A percentile compares a stretch with the other conserved stretches of the same genome.
Evolutionary conservation across 2,797 vertebrate species (phyloP).

Genomic region (Anguilla anguilla): DNA sequence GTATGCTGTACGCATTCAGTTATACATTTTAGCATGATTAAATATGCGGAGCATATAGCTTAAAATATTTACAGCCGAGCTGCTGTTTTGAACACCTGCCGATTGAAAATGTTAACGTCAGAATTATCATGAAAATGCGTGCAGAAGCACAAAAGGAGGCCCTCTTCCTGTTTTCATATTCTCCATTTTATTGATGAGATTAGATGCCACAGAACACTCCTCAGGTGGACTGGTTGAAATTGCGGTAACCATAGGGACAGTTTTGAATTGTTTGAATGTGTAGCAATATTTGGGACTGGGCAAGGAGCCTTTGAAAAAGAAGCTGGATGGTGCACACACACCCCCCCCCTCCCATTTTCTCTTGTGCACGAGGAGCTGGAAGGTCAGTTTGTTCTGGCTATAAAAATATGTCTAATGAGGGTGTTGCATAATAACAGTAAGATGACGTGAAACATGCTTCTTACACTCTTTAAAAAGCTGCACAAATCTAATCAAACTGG

Average conservation of each 20-base stretch:
- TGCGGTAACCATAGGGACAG: not conserved
- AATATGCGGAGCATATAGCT: not conserved
- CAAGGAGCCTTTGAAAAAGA: not conserved
- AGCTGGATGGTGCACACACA: not conserved
- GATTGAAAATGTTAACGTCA: not conserved
- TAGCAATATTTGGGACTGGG: not conserved
- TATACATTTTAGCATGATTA: not conserved
- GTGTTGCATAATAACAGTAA: not conserved
- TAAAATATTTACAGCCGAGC: not conserved
- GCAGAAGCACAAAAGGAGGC: not conserved
- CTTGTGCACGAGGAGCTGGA: not conserved
- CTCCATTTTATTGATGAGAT: not conserved
- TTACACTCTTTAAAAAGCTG: not conserved
- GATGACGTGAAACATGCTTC: not conserved
- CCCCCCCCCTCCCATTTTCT: not conserved
- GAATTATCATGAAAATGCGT: not conserved
- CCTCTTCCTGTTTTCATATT: not conserved
- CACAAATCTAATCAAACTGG: not conserved
- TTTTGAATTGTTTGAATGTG: not conserved
- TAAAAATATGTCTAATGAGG: too few species aligned
- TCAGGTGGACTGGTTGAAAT: not conserved
- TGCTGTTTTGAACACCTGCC: not conserved
- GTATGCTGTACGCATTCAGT: not conserved
- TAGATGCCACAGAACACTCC: not conserved
- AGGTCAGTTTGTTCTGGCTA: not conserved